A percentile compares a stretch with the other conserved stretches of the same genome.
Conservation (phyloP, 2,113 vertebrate genomes). For the Nannobrachium achirus region DNA sequence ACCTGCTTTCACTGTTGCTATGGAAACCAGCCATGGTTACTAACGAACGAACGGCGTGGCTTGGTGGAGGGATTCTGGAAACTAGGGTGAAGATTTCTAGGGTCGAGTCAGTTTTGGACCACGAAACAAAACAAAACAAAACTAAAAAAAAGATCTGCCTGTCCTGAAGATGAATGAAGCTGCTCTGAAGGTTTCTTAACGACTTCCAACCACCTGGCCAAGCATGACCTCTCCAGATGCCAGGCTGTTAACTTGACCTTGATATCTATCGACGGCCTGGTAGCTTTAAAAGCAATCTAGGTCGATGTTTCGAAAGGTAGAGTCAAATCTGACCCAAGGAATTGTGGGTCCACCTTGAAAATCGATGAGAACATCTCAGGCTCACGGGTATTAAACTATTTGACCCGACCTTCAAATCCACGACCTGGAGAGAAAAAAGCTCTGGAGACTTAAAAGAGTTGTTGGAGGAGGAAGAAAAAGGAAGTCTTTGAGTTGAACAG, state of each 20-base stretch:
- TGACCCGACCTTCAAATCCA: constrained; percentile 16
- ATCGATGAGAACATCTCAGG: too few species aligned
- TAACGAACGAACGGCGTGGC: background rate
- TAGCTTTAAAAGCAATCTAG: background rate
- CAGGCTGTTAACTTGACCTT: constrained; percentile 6
- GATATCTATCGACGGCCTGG: background rate
- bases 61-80: constrained; percentile 22
- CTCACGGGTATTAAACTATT: background rate
- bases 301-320: background rate
- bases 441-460: constrained; percentile 10
- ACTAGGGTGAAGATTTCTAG: constrained; percentile 17
- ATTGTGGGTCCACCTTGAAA: too few species aligned
- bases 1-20: background rate
- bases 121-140: background rate
- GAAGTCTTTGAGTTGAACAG: background rate
- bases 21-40: background rate
- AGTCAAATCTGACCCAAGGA: too few species aligned
- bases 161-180: background rate
- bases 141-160: background rate
- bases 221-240: constrained; percentile 5
- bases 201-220: constrained; percentile 11
- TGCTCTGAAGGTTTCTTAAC: background rate
- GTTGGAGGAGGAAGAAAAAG: background rate
- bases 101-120: constrained; percentile 21
- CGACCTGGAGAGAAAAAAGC: background rate